Conservation (phyloP, 2,113 vertebrate genomes). For the Hippopotamus amphibius region DNA sequence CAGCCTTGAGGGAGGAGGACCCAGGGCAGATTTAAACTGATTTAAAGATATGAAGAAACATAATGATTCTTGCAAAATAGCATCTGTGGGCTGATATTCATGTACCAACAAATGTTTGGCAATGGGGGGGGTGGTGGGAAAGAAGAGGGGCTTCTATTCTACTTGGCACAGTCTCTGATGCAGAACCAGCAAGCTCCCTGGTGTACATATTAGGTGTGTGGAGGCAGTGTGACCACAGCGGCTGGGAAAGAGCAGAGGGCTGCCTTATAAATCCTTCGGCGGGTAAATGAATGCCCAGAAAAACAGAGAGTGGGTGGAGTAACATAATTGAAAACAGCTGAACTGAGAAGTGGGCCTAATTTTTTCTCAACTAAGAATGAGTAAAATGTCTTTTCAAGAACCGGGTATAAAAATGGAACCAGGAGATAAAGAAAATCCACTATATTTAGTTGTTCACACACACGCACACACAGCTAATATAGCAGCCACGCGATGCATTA, state of each 20-base stretch:
- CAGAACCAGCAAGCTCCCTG: not conserved
- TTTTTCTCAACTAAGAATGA: conserved; percentile 66
- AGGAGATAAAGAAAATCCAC: conserved; percentile 59
- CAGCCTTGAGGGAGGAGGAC: not conserved
- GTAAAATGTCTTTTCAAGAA: conserved; percentile 77
- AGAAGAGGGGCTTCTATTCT: not conserved
- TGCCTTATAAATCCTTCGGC: conserved; percentile 4
- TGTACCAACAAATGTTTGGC: not conserved
- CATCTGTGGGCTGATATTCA: conserved; percentile 19
- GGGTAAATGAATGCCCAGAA: conserved; percentile 57
- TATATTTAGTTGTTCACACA: conserved; percentile 63
- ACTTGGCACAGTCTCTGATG: not conserved
- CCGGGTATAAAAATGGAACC: conserved; percentile 54
- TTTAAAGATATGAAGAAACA: not conserved
- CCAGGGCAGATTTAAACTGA: not conserved
- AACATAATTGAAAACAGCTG: conserved; percentile 63
- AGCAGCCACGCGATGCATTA: not conserved
- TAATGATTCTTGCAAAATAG: not conserved
- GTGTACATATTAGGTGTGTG: not conserved
- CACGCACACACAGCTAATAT: not conserved
- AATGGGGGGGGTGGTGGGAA: not conserved
- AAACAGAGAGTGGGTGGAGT: conserved; percentile 50
- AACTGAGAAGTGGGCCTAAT: conserved; percentile 12
- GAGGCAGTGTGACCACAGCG: not conserved
- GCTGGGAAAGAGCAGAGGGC: not conserved